Evolutionary conservation across 2,888 invertebrate species (phyloP), one percentile per base, ranked within the genome.

Genomic region (Cetonia aurata): DNA sequence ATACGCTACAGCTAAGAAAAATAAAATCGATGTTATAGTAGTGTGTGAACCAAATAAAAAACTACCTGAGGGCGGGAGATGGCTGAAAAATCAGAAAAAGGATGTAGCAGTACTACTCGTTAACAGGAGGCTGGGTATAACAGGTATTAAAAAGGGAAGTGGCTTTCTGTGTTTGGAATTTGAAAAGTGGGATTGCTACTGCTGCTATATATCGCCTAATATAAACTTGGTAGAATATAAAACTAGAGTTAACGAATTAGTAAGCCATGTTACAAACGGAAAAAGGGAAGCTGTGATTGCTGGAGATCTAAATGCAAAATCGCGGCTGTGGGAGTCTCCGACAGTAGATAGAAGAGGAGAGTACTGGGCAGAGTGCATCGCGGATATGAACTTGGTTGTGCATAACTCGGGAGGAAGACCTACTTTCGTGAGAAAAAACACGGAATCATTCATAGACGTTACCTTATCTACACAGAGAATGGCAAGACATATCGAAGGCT

Each of bases 281-380:
- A 25, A 13, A 12, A 19, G 31, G 19, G 57, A 57, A 33, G 15
- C 57, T 12, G 25, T 57, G 13, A 33, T 57, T 12, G 10, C 31
- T 71, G 73, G 31, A 65, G 12, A 71, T 15, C 15, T 52, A 17
- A 52, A 73, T 56, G 62, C 72, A 3, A 73, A 73, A 60, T 67
- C 72, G 13, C 42, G 60, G 1, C 44, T 33, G 42, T 73, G 73
- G 73, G 70, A 68, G 9, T 57, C 72, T 8, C 13, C 17, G 12
- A 25, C 12, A 17, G 33, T 70, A 6, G 70, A 73, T 53, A 13
- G 60, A 10, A 48, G 74, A 56, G 74, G 75, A 0, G 55, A 62
- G 37, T 41, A 59, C 9, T 3, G 73, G 17, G 50, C 70, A 3
- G 74, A 75, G 42, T 74, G 71, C 73, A 69, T 74, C 15, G 70